These are phyloP conservation scores for Kuschelorhynchus macadamiae DNA, from an alignment of 2,888 invertebrate genomes.

Conservation along the genomic window DNA sequence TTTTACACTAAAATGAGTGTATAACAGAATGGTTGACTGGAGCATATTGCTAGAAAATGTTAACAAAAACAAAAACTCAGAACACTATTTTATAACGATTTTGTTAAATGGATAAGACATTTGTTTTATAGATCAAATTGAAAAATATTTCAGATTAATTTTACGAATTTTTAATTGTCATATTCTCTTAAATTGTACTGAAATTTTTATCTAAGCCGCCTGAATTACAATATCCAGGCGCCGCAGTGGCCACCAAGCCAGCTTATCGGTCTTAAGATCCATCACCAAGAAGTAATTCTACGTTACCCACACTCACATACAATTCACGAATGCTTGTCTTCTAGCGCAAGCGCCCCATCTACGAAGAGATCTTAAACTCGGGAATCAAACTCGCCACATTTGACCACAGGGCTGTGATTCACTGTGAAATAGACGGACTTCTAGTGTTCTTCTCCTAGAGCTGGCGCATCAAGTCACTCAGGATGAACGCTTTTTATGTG, in stretches of 20 bases:
- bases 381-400: constrained; percentile 47
- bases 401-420: constrained; percentile 61
- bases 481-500: constrained; percentile 67
- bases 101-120: too few species aligned
- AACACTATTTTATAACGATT: too few species aligned
- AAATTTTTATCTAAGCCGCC: constrained; percentile 12
- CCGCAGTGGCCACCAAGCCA: constrained; percentile 59
- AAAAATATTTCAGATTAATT: too few species aligned
- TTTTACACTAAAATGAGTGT: too few species aligned
- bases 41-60: too few species aligned
- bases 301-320: constrained; percentile 53
- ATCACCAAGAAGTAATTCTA: constrained; percentile 63
- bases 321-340: constrained; percentile 59
- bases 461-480: constrained; percentile 21
- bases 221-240: constrained; percentile 59
- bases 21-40: too few species aligned
- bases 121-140: too few species aligned
- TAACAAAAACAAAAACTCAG: too few species aligned
- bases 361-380: constrained; percentile 51
- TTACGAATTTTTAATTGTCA: too few species aligned
- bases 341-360: constrained; percentile 59
- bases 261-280: constrained; percentile 65
- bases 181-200: too few species aligned
- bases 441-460: constrained; percentile 11
- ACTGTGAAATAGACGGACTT: constrained; percentile 22